phyloP scores from a whole-genome alignment of 2,888 invertebrate genomes.

The Pocota personata region DNA sequence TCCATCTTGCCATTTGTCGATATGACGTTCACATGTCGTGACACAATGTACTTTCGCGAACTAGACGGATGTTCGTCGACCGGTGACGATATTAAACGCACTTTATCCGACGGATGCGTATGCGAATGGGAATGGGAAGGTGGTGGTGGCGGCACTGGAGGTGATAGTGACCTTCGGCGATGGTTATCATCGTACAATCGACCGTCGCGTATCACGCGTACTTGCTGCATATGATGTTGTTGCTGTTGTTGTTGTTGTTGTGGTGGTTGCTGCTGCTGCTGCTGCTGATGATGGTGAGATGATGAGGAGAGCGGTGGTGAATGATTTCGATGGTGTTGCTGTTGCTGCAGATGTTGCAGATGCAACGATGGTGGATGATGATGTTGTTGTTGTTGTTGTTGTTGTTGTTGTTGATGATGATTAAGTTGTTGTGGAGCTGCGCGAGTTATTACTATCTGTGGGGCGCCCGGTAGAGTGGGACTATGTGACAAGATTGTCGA shows the following conservation, averaged over 20 bases:
- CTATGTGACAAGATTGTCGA: slow-evolving; percentile 67
- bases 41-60: slow-evolving; percentile 80
- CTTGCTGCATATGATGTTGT: slow-evolving; percentile 77
- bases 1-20: slow-evolving; percentile 76
- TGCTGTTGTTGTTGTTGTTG: slow-evolving; percentile 70
- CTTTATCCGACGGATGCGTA: slow-evolving; percentile 62
- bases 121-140: slow-evolving; percentile 74
- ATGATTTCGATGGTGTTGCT: slow-evolving; percentile 70
- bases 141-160: slow-evolving; percentile 59
- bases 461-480: slow-evolving; percentile 73
- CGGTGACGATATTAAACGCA: slow-evolving; percentile 61
- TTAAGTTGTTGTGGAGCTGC: slow-evolving; percentile 74
- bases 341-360: slow-evolving; percentile 53
- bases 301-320: slow-evolving; percentile 74
- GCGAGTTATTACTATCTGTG: slow-evolving; percentile 81
- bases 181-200: slow-evolving; percentile 80
- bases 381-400: slow-evolving; percentile 77
- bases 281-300: slow-evolving; percentile 74
- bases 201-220: slow-evolving; percentile 82
- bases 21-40: slow-evolving; percentile 81
- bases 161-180: slow-evolving; percentile 64
- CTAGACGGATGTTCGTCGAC: slow-evolving; percentile 74
- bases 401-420: slow-evolving; percentile 66
- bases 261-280: slow-evolving; percentile 67
- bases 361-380: slow-evolving; percentile 72